These are phyloP conservation scores for Remorina albescens DNA, from an alignment of 2,797 vertebrate species.

Conservation along the genomic window DNA sequence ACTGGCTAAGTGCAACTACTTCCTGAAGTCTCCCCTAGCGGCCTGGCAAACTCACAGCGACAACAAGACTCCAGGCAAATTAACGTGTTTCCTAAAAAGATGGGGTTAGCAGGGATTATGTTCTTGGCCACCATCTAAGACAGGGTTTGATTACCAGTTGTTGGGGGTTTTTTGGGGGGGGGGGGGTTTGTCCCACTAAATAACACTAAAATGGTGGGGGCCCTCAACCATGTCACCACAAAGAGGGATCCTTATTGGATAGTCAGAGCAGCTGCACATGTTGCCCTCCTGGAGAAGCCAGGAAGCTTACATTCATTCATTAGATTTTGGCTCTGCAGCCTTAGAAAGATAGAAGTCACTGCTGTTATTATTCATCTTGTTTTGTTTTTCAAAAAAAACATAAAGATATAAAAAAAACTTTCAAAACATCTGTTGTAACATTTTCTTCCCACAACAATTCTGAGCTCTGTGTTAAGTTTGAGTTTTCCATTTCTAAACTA, in stretches of 20 bases:
- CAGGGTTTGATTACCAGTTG: not conserved
- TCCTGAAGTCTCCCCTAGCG: not conserved
- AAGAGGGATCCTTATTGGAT: not conserved
- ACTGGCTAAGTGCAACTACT: not conserved
- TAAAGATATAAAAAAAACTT: constrained; percentile 11
- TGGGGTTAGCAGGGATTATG: not conserved
- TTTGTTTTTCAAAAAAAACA: too few relatives aligned
- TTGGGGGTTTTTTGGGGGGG: too few relatives aligned
- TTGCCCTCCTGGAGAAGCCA: not conserved
- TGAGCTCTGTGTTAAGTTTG: constrained; percentile 1
- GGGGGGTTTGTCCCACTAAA: not conserved
- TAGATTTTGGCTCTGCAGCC: not conserved
- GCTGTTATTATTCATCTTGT: constrained; percentile 11
- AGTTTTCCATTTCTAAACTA: constrained; percentile 22
- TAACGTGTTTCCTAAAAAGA: not conserved
- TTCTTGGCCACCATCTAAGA: not conserved
- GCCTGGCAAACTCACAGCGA: not conserved
- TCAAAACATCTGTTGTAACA: constrained; percentile 12
- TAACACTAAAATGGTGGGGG: not conserved
- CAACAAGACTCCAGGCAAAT: not conserved
- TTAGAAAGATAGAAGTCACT: not conserved
- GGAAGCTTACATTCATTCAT: too few relatives aligned
- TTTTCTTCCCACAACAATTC: constrained; percentile 34
- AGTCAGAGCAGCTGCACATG: not conserved
- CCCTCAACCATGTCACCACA: too few relatives aligned